phyloP scores from a whole-genome alignment of 2,888 invertebrate genomes.

The Eupithecia dodoneata region DNA sequence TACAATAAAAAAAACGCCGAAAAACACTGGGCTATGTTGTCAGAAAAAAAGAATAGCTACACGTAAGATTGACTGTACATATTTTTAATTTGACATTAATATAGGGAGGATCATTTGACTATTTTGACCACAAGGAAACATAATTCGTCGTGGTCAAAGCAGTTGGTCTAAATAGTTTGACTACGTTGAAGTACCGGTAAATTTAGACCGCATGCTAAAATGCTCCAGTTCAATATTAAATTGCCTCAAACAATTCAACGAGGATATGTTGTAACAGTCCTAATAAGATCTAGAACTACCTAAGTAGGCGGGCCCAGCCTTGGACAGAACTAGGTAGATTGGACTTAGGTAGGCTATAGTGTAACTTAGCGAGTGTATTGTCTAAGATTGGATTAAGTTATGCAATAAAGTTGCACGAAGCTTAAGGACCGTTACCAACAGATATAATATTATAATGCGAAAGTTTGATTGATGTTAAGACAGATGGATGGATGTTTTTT shows the following conservation, averaged over 20 bases:
- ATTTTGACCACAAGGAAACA: too few species aligned
- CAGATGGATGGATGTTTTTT: too few species aligned
- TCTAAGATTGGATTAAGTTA: constrained; percentile 5
- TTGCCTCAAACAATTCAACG: constrained; percentile 15
- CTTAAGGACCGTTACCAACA: not conserved
- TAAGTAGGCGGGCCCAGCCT: constrained; percentile 32
- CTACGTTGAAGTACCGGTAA: too few species aligned
- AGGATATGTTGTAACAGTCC: constrained; percentile 27
- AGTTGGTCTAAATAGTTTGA: too few species aligned
- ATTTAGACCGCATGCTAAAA: too few species aligned
- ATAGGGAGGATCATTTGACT: too few species aligned
- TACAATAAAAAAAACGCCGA: too few species aligned
- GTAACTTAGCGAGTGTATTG: not conserved
- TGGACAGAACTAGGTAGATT: constrained; percentile 22
- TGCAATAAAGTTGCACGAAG: not conserved
- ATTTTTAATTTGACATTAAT: too few species aligned
- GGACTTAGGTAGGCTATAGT: not conserved
- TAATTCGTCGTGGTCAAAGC: too few species aligned
- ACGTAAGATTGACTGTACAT: not conserved
- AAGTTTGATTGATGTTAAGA: too few species aligned
- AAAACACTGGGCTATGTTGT: too few species aligned
- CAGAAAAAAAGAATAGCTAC: too few species aligned
- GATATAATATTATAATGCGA: not conserved
- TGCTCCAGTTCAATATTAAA: not conserved
- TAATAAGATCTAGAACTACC: constrained; percentile 30